Percentiles rank a stretch among this genome's conserved stretches.
Conservation (phyloP, 2,797 vertebrate species). For the Triplophysa yarkandensis region DNA sequence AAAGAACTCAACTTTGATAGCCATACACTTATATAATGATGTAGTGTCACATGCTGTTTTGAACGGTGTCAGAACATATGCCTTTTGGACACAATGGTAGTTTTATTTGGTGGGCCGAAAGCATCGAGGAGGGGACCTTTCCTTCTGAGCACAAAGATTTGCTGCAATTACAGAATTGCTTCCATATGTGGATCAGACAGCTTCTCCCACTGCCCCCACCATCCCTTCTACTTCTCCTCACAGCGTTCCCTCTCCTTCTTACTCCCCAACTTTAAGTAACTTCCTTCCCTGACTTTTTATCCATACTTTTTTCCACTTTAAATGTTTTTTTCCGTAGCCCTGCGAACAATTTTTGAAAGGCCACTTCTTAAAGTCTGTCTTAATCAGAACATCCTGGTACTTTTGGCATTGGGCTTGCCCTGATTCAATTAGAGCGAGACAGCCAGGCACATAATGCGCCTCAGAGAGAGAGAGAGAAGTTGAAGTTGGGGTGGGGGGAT, state of each 20-base stretch:
- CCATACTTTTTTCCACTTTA: constrained; percentile 54
- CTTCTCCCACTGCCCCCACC: constrained; percentile 72
- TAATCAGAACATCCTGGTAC: constrained; percentile 81
- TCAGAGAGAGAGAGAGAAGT: constrained; percentile 36
- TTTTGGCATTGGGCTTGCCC: constrained; percentile 72
- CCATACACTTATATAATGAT: background rate
- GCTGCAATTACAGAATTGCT: constrained; percentile 85
- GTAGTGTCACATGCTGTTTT: constrained; percentile 24
- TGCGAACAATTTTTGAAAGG: constrained; percentile 61
- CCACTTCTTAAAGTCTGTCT: constrained; percentile 76
- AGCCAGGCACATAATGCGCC: constrained; percentile 41
- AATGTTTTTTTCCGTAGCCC: constrained; percentile 53
- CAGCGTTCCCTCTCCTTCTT: background rate
- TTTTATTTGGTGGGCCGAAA: constrained; percentile 71
- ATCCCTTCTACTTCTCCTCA: constrained; percentile 48
- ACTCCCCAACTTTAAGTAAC: constrained; percentile 65
- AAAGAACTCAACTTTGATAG: constrained; percentile 14
- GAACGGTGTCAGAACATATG: constrained; percentile 39
- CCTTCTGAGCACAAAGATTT: constrained; percentile 83
- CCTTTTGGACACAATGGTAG: constrained; percentile 65
- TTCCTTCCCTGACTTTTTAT: constrained; percentile 26
- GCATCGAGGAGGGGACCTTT: constrained; percentile 80
- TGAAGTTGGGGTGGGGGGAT: constrained; percentile 47
- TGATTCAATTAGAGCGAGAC: constrained; percentile 71
- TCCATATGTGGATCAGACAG: constrained; percentile 84